Evolutionary conservation across 2,888 invertebrate genomes (phyloP), one percentile per base, ranked within the genome.

Genomic region (Drosophila dives): DNA sequence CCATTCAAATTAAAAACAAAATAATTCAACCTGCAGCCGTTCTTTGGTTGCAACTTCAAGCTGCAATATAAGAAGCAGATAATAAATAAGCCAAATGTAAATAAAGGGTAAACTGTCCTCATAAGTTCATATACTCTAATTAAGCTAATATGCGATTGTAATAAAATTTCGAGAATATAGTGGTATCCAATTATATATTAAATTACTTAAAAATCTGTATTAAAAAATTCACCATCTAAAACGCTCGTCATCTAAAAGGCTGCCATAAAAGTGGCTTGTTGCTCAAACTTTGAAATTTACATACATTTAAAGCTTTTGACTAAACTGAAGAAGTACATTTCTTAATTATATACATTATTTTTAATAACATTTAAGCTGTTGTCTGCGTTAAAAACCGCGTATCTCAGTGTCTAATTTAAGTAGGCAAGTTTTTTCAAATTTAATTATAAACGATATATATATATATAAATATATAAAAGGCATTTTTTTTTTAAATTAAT

Each of bases 1-100:
- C 51, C 20, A 32, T 64, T 50, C 51, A 70, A 62, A 77, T 64
- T 55, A 34, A 72, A 59, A 15, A 45, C 8, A 45, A 63, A 59
- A 55, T 64, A 63, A 71, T 23, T 36, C 55, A 63, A 38, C 65
- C 75, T 87, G 86, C 87, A 86, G 86, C 86, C 86, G 88, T 71
- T 76, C 69, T 23, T 65, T 66, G 59, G 26, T 32, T 50, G 17
- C 33, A 36, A n/a, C 26, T 23, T 36, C 1, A 26, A 45, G 23
- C 33, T 32, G 11, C 36, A 32, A 23, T n/a, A 36, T 23, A 4
- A 29, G 17, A 38, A 63, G 33, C 48, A 20, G 33, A n/a, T 33
- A 32, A 48, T 1, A 6, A 34, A 17, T 32, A 34, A 20, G 10
- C 17, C 17, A 2, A 29, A 56, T 29, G 29, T 5, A 29, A 20